Conservation (phyloP, 2,113 vertebrate species). For the Periophthalmodon schlosseri region DNA sequence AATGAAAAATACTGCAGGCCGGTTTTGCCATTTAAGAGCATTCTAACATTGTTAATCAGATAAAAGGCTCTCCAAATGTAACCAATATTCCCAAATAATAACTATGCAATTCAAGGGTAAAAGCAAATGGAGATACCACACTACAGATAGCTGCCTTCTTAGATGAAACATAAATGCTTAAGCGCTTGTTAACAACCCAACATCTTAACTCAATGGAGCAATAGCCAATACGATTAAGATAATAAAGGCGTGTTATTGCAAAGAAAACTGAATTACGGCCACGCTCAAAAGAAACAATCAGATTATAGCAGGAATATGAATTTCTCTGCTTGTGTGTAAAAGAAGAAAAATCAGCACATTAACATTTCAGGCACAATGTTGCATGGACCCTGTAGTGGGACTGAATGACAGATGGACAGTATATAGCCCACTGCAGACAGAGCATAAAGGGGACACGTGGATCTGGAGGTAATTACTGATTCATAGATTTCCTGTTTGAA, state of each 20-base stretch:
- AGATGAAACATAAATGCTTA: not conserved
- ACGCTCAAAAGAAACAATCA: not conserved
- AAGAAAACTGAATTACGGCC: not conserved
- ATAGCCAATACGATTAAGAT: not conserved
- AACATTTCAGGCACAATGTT: conserved; percentile 6
- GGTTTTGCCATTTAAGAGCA: not conserved
- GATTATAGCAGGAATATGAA: not conserved
- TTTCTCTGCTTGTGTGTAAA: not conserved
- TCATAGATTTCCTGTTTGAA: conserved; percentile 47
- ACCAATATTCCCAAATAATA: not conserved
- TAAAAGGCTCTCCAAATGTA: not conserved
- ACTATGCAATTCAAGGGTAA: not conserved
- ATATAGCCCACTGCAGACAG: conserved; percentile 14
- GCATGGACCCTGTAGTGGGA: conserved; percentile 6
- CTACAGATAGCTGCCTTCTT: not conserved
- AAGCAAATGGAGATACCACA: not conserved
- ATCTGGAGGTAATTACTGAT: conserved; percentile 42
- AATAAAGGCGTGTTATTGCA: not conserved
- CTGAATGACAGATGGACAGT: conserved; percentile 16
- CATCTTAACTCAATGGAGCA: not conserved
- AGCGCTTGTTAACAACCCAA: not conserved
- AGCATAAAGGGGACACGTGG: conserved; percentile 10
- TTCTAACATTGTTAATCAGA: not conserved
- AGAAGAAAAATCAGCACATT: not conserved
- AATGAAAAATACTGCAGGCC: not conserved